These are phyloP conservation scores for Fistularia tabacaria DNA, from an alignment of 2,797 vertebrate species.

Conservation along the genomic window DNA sequence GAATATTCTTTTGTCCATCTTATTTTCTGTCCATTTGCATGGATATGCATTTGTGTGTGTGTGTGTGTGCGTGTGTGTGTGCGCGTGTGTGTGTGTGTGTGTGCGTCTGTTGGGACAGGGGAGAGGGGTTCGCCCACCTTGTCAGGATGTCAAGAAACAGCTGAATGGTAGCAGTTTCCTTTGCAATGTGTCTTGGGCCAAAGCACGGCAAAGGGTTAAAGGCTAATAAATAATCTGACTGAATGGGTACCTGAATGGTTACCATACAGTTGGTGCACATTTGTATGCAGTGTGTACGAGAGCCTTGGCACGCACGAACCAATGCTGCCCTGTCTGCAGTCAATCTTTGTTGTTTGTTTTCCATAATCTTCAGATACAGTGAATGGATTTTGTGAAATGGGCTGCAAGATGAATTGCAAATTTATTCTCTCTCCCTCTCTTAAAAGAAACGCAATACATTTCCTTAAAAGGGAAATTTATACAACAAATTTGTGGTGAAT, in stretches of 20 bases:
- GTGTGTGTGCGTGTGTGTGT: conserved; percentile 17
- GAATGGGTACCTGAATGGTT: conserved; percentile 34
- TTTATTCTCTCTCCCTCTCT: background rate
- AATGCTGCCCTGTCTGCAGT: conserved; percentile 30
- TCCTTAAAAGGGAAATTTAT: no score
- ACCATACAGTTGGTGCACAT: conserved; percentile 1
- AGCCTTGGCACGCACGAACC: conserved; percentile 4
- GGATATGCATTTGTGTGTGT: conserved; percentile 5
- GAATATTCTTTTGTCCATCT: no score
- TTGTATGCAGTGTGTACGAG: background rate
- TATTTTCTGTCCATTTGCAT: conserved; percentile 32
- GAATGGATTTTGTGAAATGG: conserved; percentile 7
- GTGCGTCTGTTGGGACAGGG: no score
- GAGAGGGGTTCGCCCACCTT: no score
- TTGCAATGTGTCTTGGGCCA: conserved; percentile 55
- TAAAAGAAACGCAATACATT: no score
- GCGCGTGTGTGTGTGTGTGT: no score
- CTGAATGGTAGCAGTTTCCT: conserved; percentile 56
- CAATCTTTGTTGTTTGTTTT: conserved; percentile 28
- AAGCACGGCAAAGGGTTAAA: conserved; percentile 43
- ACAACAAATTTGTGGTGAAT: no score
- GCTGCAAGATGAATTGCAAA: conserved; percentile 1
- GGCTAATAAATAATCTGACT: conserved; percentile 55
- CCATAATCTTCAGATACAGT: conserved; percentile 25
- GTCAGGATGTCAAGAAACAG: conserved; percentile 54